Evolutionary conservation across 2,888 invertebrate genomes (phyloP), one percentile per base, ranked within the genome.

Genomic region (Oconnorella tubifera): DNA sequence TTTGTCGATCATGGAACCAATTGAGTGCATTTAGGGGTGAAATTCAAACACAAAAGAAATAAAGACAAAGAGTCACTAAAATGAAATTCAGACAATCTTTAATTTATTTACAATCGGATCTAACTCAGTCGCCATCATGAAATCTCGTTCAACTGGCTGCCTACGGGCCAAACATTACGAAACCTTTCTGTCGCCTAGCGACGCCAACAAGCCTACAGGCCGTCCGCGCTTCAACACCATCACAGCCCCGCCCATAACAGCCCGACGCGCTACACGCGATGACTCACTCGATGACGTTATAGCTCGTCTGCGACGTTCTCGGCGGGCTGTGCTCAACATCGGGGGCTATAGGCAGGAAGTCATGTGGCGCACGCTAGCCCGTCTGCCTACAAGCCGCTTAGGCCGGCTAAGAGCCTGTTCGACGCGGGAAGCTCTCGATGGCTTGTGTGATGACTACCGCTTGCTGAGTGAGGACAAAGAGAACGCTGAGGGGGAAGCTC

Each of bases 341-440:
- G 96, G 96, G 70, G 96, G 95, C 62, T 92, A 91, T 67, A 89
- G 90, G 80, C 93, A 95, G 84, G 94, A 94, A 84, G 40, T 95
- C 73, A 86, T 94, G 69, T 95, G 94, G 94, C 87, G 91, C 71
- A 95, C 95, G 69, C 86, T 97, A 77, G 95, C 95, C 83, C 87
- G 96, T 70, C 86, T 97, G 77, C 97, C 97, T 25, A 95, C 95
- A 84, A 95, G 96, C 68, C 85, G 96, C 71, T 88, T 97, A 64
- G 96, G 97, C 68, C 88, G 94, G 63, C 87, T 96, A 74, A 53
- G 64, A 6, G 33, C 56, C 83, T 95, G 95, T 86, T 93, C 92
- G 84, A 94, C 93, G 69, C 95, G 96, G 85, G 96, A 96, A 83
- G 88, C 92, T 77, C 74, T 80, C 29, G 70, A 77, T 77, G 93